These are phyloP conservation scores for Coranthus polyacanthus DNA, from an alignment of 2,797 vertebrate species.

Conservation along the genomic window DNA sequence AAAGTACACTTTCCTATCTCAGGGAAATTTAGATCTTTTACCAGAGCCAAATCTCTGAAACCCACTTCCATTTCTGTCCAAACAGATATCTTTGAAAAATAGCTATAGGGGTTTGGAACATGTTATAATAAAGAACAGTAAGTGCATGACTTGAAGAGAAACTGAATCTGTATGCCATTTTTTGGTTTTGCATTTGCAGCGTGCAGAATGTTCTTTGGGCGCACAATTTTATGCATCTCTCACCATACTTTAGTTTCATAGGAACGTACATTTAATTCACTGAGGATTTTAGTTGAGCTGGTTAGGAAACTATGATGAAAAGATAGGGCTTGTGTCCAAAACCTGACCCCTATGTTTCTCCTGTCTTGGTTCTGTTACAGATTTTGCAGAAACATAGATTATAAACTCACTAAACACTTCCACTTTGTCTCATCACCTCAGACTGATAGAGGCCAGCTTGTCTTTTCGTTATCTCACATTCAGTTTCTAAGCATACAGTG, in stretches of 20 bases:
- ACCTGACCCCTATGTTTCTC: constrained; percentile 41
- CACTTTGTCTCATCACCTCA: constrained; percentile 71
- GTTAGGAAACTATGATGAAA: constrained; percentile 32
- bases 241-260: constrained; percentile 20
- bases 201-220: constrained; percentile 1
- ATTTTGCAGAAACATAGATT: constrained; percentile 56
- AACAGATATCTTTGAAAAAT: constrained; percentile 48
- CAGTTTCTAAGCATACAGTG: constrained; percentile 38
- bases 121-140: constrained; percentile 41
- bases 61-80: constrained; percentile 43
- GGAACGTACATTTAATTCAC: constrained; percentile 26
- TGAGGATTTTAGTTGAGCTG: constrained; percentile 13
- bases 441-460: constrained; percentile 62
- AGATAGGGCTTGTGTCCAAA: constrained; percentile 31
- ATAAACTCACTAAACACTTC: constrained; percentile 61
- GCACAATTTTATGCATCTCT: constrained; percentile 5
- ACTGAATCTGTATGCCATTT: constrained; percentile 7
- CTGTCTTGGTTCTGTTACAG: constrained; percentile 43
- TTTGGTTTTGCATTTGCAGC: constrained; percentile 26
- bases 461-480: constrained; percentile 57
- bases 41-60: constrained; percentile 41
- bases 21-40: constrained; percentile 49
- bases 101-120: constrained; percentile 48
- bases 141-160: constrained; percentile 46
- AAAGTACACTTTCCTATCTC: constrained; percentile 43